These are phyloP conservation scores for Montifringilla adamsi DNA, from an alignment of 2,113 vertebrate species.

Conservation along the genomic window DNA sequence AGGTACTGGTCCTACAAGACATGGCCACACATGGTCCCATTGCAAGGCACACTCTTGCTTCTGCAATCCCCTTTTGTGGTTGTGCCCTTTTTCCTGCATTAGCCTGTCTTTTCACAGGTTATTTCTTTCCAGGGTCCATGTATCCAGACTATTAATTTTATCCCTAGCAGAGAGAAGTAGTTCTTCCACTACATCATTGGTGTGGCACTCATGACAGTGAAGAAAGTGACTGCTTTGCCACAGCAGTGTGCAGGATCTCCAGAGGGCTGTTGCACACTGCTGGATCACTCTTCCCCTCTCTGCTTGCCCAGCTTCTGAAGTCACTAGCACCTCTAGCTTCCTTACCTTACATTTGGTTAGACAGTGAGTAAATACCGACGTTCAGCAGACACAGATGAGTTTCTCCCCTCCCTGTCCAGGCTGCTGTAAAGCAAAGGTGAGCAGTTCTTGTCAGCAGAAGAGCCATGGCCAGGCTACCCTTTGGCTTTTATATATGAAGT, in stretches of 20 bases:
- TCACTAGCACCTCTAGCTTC: not conserved
- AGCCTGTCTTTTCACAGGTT: not conserved
- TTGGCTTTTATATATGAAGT: not conserved
- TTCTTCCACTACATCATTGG: not conserved
- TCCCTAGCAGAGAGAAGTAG: not conserved
- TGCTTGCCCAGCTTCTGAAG: not conserved
- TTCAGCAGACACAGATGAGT: not conserved
- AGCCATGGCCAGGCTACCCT: not conserved
- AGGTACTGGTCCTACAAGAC: not conserved
- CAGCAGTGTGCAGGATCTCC: accelerated
- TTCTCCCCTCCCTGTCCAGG: not conserved
- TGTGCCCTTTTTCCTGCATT: not conserved
- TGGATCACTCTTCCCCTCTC: not conserved
- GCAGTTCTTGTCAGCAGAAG: not conserved
- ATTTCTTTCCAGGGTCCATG: not conserved
- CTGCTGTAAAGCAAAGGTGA: not conserved
- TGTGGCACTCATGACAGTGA: not conserved
- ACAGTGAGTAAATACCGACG: not conserved
- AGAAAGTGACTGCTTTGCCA: not conserved
- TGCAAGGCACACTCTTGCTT: not conserved
- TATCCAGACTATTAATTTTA: not conserved
- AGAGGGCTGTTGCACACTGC: not conserved
- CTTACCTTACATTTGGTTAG: not conserved
- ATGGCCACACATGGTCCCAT: accelerated
- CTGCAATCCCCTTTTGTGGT: not conserved